Percentiles rank a stretch among this genome's conserved stretches.
phyloP scores from a whole-genome alignment of 2,888 invertebrate genomes.

The Drepana falcataria region DNA sequence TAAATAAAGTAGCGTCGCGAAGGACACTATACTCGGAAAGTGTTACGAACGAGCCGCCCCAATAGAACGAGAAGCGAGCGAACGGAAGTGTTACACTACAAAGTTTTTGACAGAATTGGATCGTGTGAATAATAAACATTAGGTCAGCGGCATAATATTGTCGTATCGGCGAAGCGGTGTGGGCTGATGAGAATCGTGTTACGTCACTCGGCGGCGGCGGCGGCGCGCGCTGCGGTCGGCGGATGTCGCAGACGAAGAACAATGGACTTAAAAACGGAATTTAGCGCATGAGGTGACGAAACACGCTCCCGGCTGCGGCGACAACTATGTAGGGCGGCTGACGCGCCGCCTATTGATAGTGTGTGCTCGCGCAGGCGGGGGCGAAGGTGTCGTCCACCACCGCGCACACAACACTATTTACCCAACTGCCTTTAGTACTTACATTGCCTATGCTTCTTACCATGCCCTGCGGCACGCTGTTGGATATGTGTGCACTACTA shows the following conservation, averaged over 20 bases:
- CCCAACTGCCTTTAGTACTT: no score
- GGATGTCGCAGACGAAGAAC: slow-evolving; percentile 35
- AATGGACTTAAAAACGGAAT: slow-evolving; percentile 57
- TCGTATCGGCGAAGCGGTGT: slow-evolving; percentile 38
- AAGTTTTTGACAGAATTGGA: slow-evolving; percentile 56
- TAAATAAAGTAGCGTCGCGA: slow-evolving; percentile 15
- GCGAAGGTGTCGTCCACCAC: slow-evolving; percentile 17
- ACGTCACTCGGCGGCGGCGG: slow-evolving; percentile 30
- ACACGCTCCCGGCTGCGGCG: slow-evolving; percentile 44
- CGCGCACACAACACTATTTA: not conserved
- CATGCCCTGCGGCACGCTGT: no score
- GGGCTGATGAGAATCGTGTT: slow-evolving; percentile 33
- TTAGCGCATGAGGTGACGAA: slow-evolving; percentile 61
- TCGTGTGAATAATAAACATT: slow-evolving; percentile 63
- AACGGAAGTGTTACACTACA: slow-evolving; percentile 40
- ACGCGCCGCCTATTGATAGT: slow-evolving; percentile 65
- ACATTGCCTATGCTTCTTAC: no score
- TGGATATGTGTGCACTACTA: no score
- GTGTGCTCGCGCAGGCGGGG: slow-evolving; percentile 19
- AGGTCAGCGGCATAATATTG: slow-evolving; percentile 39
- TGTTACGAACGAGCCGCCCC: slow-evolving; percentile 28
- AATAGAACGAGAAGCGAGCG: slow-evolving; percentile 38
- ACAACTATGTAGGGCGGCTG: slow-evolving; percentile 61
- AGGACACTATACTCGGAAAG: slow-evolving; percentile 13
- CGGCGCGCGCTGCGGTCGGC: slow-evolving; percentile 15